Base-by-base conservation (phyloP, 2,888 invertebrate genomes). In the Tenthredo livida region DNA sequence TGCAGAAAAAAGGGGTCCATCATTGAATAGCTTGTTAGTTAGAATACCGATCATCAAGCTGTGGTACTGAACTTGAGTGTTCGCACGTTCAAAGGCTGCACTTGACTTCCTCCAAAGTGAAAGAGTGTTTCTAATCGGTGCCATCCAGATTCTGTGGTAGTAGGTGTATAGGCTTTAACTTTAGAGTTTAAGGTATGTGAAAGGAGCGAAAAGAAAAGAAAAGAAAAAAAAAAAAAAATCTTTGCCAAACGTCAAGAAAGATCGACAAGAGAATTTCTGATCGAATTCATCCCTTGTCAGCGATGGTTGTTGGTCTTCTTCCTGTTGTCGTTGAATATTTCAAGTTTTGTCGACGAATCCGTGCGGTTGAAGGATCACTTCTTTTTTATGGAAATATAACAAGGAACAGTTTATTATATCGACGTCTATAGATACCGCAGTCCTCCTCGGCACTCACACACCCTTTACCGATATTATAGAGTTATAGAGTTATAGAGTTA, bases 391-490 rank as follows among this genome's bases (percentile, higher is more conserved):
- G 12, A 61, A 29, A 29, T n/a, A 29, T 21, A 12, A 80, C 29
- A n/a, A 61, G 40, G 61, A 25, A 40, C 21, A 21, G 37, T 61
- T 37, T 47, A 50, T 54, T 77, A 80, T 54, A 80, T 54, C 37
- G 17, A 33, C 50, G 67, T 43, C 10, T 47, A 83, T n/a, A n/a
- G n/a, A n/a, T 29, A 29, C 29, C 17, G 67, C n/a, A 25, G 61
- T 83, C 43, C 65, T 83, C 47, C 47, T 83, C 83, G 65, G 83
- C 67, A 83, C 83, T 83, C 67, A 83, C 83, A 83, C 83, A 83
- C 65, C 70, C 15, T 21, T 80, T 40, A 37, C 50, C 33, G 80
- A 80, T 61, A 80, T 80, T 61, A 61, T 25, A 80, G 58, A 54
- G 54, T 43, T 43, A 73, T 37, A 37, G 33, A 72, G 72, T 7